Conservation (phyloP, 2,113 vertebrate species). For the Dasypus novemcinctus region DNA sequence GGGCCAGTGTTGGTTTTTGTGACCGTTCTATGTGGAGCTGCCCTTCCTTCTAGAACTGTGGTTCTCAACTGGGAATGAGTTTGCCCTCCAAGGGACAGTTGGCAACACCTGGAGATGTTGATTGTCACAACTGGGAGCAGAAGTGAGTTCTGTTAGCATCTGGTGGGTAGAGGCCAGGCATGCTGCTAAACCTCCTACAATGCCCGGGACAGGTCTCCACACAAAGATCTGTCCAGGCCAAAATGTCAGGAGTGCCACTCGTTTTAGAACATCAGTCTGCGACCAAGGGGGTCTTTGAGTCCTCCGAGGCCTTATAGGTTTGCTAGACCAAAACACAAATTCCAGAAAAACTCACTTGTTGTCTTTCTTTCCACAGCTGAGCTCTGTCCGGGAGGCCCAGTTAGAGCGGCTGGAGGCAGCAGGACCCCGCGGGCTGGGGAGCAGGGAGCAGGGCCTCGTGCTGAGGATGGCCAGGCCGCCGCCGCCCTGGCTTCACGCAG, state of each 20-base stretch:
- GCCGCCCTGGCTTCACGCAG: conserved; percentile 73
- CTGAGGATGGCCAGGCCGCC: conserved; percentile 86
- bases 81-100: background rate
- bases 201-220: too few species aligned
- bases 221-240: background rate
- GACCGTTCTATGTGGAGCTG: background rate
- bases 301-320: background rate
- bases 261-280: background rate
- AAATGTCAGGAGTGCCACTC: background rate
- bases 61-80: background rate
- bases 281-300: background rate
- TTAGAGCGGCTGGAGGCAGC: background rate
- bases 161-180: background rate
- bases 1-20: background rate
- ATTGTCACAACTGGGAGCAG: background rate
- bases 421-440: background rate
- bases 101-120: background rate
- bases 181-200: background rate
- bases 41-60: background rate
- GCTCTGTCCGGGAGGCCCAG: background rate
- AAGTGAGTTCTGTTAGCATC: background rate
- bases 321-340: background rate
- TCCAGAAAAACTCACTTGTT: background rate
- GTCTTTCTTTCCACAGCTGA: conserved; percentile 78
- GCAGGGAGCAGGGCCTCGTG: conserved; percentile 11